phyloP scores from a whole-genome alignment of 2,797 vertebrate genomes.

The Podarcis siculus region DNA sequence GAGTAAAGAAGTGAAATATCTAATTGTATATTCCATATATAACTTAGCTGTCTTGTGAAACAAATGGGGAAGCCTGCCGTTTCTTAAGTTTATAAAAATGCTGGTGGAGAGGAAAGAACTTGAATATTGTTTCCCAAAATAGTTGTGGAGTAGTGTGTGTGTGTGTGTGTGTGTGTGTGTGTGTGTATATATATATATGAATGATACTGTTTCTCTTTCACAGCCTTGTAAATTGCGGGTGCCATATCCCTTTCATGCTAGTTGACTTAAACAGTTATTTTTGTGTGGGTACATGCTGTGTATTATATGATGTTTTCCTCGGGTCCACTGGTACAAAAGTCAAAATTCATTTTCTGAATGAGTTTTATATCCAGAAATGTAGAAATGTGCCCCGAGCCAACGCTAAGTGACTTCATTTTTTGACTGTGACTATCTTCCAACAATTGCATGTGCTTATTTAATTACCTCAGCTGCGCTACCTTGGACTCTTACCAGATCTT shows the following conservation, averaged over 20 bases:
- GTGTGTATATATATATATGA: background rate
- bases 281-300: conserved; percentile 35
- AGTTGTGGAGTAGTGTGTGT: background rate
- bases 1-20: background rate
- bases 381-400: conserved; percentile 55
- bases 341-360: conserved; percentile 64
- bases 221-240: conserved; percentile 19
- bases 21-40: too few relatives aligned
- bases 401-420: conserved; percentile 56
- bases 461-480: conserved; percentile 59
- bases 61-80: background rate
- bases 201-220: background rate
- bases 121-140: conserved; percentile 32
- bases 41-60: background rate
- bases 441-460: conserved; percentile 56
- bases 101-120: conserved; percentile 6
- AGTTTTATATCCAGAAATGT: conserved; percentile 64
- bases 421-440: conserved; percentile 57
- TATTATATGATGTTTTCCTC: conserved; percentile 58
- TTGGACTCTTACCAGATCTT: conserved; percentile 56
- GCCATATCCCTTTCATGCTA: conserved; percentile 7
- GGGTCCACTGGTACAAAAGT: conserved; percentile 39
- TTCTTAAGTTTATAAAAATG: background rate
- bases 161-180: too few relatives aligned
- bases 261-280: conserved; percentile 34